A percentile compares a stretch with the other conserved stretches of the same genome.
Evolutionary conservation across 2,888 invertebrate genomes (phyloP).

Genomic region (Tachina fera): DNA sequence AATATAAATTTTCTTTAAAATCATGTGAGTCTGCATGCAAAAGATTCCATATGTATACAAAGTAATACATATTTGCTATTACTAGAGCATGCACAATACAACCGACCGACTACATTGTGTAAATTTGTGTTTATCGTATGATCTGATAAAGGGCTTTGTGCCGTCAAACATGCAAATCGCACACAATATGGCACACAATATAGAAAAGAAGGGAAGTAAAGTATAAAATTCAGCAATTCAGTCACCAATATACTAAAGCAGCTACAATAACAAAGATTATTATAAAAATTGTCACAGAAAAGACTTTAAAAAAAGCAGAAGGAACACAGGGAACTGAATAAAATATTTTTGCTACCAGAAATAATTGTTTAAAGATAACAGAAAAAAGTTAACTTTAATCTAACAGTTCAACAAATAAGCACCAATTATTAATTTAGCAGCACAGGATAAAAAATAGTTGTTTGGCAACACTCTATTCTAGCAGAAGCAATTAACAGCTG

Average conservation of each 20-base stretch:
- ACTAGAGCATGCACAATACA: slow-evolving; percentile 25
- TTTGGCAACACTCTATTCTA: no score
- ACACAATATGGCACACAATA: slow-evolving; percentile 13
- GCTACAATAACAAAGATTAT: neutral
- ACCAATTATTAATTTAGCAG: no score
- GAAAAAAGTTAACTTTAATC: slow-evolving; percentile 9
- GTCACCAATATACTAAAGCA: neutral
- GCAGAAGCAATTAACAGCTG: no score
- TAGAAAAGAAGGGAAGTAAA: slow-evolving; percentile 7
- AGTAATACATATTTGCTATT: slow-evolving; percentile 19
- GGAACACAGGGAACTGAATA: neutral
- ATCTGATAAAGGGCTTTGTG: slow-evolving; percentile 62
- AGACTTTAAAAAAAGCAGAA: neutral
- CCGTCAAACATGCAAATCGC: slow-evolving; percentile 66
- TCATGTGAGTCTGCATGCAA: neutral
- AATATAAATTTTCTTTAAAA: neutral
- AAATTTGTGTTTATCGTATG: slow-evolving; percentile 67
- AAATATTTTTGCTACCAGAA: neutral
- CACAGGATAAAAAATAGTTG: no score
- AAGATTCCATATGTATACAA: neutral
- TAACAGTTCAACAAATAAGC: no score
- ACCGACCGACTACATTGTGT: slow-evolving; percentile 18
- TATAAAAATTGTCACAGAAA: neutral
- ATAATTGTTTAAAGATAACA: slow-evolving; percentile 60
- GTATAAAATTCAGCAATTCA: slow-evolving; percentile 5